Evolutionary conservation across 2,888 invertebrate genomes (phyloP), one percentile per base, ranked within the genome.

Genomic region (Mesoligia furuncula): DNA sequence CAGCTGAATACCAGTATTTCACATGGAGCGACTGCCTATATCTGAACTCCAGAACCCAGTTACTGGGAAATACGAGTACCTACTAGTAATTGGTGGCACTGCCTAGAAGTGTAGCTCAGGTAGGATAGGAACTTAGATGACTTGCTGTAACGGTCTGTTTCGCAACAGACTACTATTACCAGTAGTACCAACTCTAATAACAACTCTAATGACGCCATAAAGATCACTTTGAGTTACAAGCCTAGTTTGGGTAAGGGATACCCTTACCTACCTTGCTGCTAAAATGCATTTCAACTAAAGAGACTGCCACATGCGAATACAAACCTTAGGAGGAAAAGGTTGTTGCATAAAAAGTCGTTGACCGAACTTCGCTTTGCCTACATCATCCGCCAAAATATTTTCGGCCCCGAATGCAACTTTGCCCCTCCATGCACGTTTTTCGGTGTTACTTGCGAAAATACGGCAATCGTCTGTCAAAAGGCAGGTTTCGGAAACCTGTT

Each of bases 401-500:
- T 20, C 27, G 57, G 48, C 42, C 48, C 17, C 48, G 61, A 71
- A 71, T 71, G 79, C 61, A 83, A 48, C 39, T 59, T 65, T 65
- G 42, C 1, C 31, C 31, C 68, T 57, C 31, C 48, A 2, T 15
- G 48, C 15, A 39, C n/a, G 61, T 64, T 75, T 78, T 77, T 75
- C 72, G 72, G 62, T 74, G 71, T 73, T 73, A 69, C 79, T 81
- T 81, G 74, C 77, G 76, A 88, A 85, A 76, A 81, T 67, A 80
- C 74, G 61, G 61, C 75, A 57, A 64, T 73, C 76, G 68, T 76
- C 75, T 54, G 73, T 57, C 67, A 62, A 78, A 80, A 66, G 67
- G 80, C 69, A 69, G 45, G 61, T 75, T 87, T 73, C 31, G 77
- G 79, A 75, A 82, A 86, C 87, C 82, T 57, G 87, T 86, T 84